These are phyloP conservation scores for Onthophagus taurus DNA, from an alignment of 1,140 invertebrate species.

Conservation along the genomic window DNA sequence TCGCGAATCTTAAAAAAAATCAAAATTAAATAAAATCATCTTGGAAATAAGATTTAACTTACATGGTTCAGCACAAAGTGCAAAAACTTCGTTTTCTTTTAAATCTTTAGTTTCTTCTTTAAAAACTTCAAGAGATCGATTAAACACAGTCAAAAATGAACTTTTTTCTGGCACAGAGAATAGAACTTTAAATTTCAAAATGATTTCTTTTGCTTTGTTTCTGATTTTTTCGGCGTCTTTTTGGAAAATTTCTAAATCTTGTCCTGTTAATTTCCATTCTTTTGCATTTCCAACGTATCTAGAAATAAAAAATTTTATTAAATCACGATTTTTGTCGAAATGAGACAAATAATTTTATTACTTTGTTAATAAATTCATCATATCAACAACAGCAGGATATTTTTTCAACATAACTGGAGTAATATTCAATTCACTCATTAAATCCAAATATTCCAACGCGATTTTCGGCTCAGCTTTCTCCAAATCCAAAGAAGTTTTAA, in stretches of 20 bases:
- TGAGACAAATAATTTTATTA: constrained; percentile 31
- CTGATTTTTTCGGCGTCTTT: constrained; percentile 56
- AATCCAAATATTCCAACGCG: constrained; percentile 43
- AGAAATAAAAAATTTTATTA: too few relatives aligned
- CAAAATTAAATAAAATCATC: constrained; percentile 1
- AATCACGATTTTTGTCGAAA: too few relatives aligned
- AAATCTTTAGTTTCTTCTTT: constrained; percentile 48
- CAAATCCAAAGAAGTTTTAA: constrained; percentile 29
- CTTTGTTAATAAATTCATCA: constrained; percentile 48
- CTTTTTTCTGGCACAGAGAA: constrained; percentile 42
- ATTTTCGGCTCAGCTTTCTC: constrained; percentile 38
- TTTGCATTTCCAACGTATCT: constrained; percentile 65
- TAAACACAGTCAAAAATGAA: constrained; percentile 51
- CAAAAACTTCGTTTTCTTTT: constrained; percentile 43
- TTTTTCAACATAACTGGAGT: constrained; percentile 75
- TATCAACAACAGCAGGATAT: constrained; percentile 72
- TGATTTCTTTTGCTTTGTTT: constrained; percentile 53
- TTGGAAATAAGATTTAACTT: constrained; percentile 17
- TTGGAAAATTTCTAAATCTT: constrained; percentile 51
- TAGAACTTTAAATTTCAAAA: constrained; percentile 51
- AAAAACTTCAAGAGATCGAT: constrained; percentile 45
- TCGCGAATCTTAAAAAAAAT: constrained; percentile 20
- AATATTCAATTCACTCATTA: constrained; percentile 55
- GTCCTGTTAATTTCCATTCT: constrained; percentile 57
- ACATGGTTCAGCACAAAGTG: constrained; percentile 43